Evolutionary conservation across 2,888 invertebrate genomes (phyloP), one percentile per base, ranked within the genome.

Genomic region (Hypolimnas misippus): DNA sequence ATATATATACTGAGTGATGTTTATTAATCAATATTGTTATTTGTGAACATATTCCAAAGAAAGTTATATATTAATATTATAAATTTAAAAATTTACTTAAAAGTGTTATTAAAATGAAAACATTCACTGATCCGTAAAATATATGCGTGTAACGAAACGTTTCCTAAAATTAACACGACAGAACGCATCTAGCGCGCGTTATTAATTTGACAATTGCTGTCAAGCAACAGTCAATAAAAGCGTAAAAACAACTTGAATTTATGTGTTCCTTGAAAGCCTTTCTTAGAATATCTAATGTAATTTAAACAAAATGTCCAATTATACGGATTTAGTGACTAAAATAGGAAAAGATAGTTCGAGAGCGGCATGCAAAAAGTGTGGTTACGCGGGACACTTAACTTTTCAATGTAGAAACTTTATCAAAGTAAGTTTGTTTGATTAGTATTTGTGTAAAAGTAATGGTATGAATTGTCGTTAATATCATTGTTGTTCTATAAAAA

Each of bases 381-480:
- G 98, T 71, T 98, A 98, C 87, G 97, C 97, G 66, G 98, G 98
- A 1, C 98, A 99, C 85, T 93, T 99, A 74, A 98, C 99, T 12
- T 98, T 96, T 84, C 98, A 99, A 82, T 99, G 98, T 79, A 93
- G 98, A 74, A 99, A 99, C 86, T 98, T 98, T 84, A 95, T 98
- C 62, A 97, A 98, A 93, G 94, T 94, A 88, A 86, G 83, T 81
- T 60, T 33, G 8, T 19, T 29, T n/a, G 14, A n/a, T n/a, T n/a
- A n/a, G n/a, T n/a, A n/a, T n/a, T n/a, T n/a, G n/a, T n/a, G n/a
- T n/a, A n/a, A n/a, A n/a, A n/a, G n/a, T n/a, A n/a, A n/a, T n/a
- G n/a, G n/a, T n/a, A n/a, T n/a, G n/a, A n/a, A n/a, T n/a, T n/a
- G n/a, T n/a, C n/a, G n/a, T n/a, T n/a, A n/a, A n/a, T n/a, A n/a